Evolutionary conservation across 2,888 invertebrate species (phyloP).

Genomic region (Adelphocoris suturalis): DNA sequence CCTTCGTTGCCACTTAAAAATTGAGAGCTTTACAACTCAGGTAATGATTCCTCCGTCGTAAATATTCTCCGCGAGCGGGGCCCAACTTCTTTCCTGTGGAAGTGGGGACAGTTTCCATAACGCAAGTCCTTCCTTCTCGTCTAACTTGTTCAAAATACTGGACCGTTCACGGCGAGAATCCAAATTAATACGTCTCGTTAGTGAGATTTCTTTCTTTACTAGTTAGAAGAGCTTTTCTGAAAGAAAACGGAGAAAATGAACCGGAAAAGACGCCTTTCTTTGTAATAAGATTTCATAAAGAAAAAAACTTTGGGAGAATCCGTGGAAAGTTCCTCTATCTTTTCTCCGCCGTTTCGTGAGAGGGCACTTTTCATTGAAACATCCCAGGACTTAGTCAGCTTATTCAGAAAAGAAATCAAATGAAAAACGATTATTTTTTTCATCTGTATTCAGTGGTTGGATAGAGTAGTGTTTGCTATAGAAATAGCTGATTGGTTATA

Average conservation of each 20-base stretch:
- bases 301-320: slow-evolving; percentile 5
- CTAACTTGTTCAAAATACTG: slow-evolving; percentile 20
- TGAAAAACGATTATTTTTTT: too few relatives aligned
- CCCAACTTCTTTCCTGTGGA: background rate
- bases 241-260: slow-evolving; percentile 29
- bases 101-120: slow-evolving; percentile 35
- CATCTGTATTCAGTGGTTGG: too few relatives aligned
- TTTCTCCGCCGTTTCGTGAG: background rate
- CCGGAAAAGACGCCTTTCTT: slow-evolving; percentile 16
- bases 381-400: background rate
- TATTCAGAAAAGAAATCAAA: background rate
- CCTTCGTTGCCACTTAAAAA: background rate
- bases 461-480: too few relatives aligned
- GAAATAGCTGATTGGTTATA: too few relatives aligned
- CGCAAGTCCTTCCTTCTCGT: background rate
- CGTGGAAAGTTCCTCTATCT: background rate
- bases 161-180: slow-evolving; percentile 6
- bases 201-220: slow-evolving; percentile 13
- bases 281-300: slow-evolving; percentile 23
- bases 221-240: background rate
- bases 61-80: background rate
- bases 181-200: slow-evolving; percentile 52
- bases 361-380: background rate
- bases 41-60: background rate
- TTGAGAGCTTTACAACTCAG: slow-evolving; percentile 43